Percentiles rank a stretch among this genome's conserved stretches.
Conservation (phyloP, 2,888 invertebrate genomes). For the Ornithoptera alexandrae region DNA sequence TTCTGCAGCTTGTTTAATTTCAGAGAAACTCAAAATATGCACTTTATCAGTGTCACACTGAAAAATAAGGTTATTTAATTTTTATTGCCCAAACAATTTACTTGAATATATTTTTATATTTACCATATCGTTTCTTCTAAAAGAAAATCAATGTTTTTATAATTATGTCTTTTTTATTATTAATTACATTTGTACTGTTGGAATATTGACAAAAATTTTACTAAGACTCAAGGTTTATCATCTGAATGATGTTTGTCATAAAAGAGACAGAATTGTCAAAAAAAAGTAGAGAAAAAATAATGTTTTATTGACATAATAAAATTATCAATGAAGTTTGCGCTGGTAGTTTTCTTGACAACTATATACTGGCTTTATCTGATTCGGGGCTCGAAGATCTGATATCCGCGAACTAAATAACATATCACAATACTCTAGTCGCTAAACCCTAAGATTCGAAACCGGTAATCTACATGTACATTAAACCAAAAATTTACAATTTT, state of each 20-base stretch:
- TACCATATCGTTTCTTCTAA: constrained; percentile 19
- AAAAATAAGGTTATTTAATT: constrained; percentile 2
- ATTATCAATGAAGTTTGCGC: too few species aligned
- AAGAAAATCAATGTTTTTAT: not conserved
- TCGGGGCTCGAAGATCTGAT: too few species aligned
- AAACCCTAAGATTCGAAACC: too few species aligned
- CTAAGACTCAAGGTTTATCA: not conserved
- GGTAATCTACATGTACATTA: too few species aligned
- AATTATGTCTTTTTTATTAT: not conserved
- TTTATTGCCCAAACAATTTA: not conserved
- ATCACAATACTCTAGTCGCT: too few species aligned
- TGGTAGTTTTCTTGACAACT: too few species aligned
- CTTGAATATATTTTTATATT: constrained; percentile 3
- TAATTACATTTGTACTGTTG: constrained; percentile 12
- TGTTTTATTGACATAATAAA: not conserved
- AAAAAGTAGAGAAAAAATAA: constrained; percentile 4
- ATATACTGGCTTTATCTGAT: too few species aligned
- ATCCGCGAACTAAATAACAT: too few species aligned
- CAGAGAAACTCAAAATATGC: constrained; percentile 57
- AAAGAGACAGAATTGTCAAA: constrained; percentile 12
- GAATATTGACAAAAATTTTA: constrained; percentile 24
- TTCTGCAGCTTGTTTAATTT: constrained; percentile 66
- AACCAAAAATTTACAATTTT: too few species aligned
- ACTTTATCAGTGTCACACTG: constrained; percentile 33
- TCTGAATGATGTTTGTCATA: constrained; percentile 19